Base-by-base conservation (phyloP, 1,140 invertebrate genomes). In the Drosophila setifemur region DNA sequence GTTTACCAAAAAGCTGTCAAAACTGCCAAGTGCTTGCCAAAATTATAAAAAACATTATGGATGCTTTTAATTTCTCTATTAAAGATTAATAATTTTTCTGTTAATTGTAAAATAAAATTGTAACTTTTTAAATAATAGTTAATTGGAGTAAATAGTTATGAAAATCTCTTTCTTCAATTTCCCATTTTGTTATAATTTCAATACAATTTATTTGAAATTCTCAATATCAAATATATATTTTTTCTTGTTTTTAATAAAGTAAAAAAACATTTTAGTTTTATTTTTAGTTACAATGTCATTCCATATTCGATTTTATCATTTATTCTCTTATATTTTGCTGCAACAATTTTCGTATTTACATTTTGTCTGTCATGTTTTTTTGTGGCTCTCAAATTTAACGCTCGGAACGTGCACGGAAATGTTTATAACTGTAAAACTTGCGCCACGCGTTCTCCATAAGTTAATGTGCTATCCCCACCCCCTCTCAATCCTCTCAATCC, bases 331-430 rank as follows among this genome's bases (percentile, higher is more conserved):
- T 1, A 9, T 29, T n/a, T 16, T 16, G 23, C 28, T 14, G 33
- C 6, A 8, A 39, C 57, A 52, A 33, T 66, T 66, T 66, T 43
- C 16, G 21, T 40, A 49, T 49, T 39, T 48, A 18, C 49, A 45
- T 33, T 35, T 53, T 8, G 12, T 45, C 16, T 14, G 33, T 37
- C 18, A 57, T 43, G 16, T 40, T 52, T 52, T 70, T n/a, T n/a
- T 40, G 44, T 29, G 49, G 31, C 28, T 68, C 42, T 52, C 31
- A 63, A 69, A 76, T 69, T 77, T 78, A 74, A 85, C 70, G 79
- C 73, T 33, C 19, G 43, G 68, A 83, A 83, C 78, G 78, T 85
- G 78, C 54, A 66, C 42, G 40, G 74, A 77, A 85, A 83, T 83
- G 78, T 70, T 83, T 83, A 83, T 66, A 77, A 73, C 69, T 73